Evolutionary conservation across 1,140 invertebrate species (phyloP), one percentile per base, ranked within the genome.

Genomic region (Papilio aristodemus): DNA sequence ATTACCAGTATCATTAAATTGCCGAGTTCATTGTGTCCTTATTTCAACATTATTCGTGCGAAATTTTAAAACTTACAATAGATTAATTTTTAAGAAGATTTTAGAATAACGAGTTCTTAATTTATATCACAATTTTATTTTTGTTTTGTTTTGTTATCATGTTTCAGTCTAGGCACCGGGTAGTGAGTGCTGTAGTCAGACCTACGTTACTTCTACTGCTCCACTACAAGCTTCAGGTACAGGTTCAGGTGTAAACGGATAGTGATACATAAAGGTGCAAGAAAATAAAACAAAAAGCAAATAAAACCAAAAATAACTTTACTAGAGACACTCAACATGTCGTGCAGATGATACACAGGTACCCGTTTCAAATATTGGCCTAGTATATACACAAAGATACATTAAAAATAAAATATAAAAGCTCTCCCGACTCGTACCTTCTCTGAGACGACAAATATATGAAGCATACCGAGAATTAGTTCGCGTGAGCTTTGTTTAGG

Each of bases 231-330:
- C 9, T 54, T 11, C 22, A 54, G 19, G 46, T 54, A 50, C 19
- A 50, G 11, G 46, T 17, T 9, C 7, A 46, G 14, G 17, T n/a
- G 14, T 9, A 0, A 22, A 11, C 22, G 46, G 46, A 22, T 22
- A 4, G 9, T 22, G 0, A 3, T 32, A 3, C 27, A 32, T 32
- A 14, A 22, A 37, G n/a, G 36, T 62, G 32, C 14, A 4, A n/a
- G 8, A 1, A n/a, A 69, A 54, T 36, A 22, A 32, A 72, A 39
- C 37, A 59, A 73, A 71, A 59, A 69, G 38, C 41, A 73, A 81
- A 83, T 76, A 79, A 78, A 81, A 80, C 72, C 66, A 78, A 73
- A 67, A 71, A 79, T 77, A 80, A 77, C 71, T 85, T 81, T 85
- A 85, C 81, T 85, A 84, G 59, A 76, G 74, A 68, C 74, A 78